Base-by-base conservation (phyloP, 92 coral and sea anemone species). In the Chrysogorgia sp. region DNA sequence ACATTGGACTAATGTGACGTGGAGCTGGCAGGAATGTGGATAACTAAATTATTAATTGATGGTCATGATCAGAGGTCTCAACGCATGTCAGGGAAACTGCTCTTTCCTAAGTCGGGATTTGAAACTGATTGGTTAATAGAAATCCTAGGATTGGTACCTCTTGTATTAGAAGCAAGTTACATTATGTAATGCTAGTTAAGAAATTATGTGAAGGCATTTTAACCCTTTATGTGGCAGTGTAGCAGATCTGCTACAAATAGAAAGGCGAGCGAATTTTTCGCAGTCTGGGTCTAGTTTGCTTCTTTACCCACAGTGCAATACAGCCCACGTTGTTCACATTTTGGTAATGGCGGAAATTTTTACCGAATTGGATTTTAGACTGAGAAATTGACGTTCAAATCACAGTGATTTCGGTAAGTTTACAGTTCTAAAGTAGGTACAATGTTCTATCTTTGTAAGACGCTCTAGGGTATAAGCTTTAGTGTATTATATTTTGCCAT, bases 221-320 rank as follows among this genome's bases (percentile, higher is more conserved):
- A n/a, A 37, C 43, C 43, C 43, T 37, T 37, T 37, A 37, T 4
- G 43, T 37, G 43, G 43, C 43, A 63, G 24, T 9, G 69, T 31
- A 63, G 69, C 69, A 63, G 69, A 63, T 63, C 45, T 63, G 69
- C 69, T 63, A 64, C 71, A 64, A 64, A 64, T 64, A 1, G 49
- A 64, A 64, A 34, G 24, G 28, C 5, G 30, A 0, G 40, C 26
- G 30, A 5, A 13, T 20, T 34, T 34, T 23, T 64, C 23, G 71
- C 47, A 64, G 49, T 37, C 30, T 64, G 50, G 23, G 47, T 21
- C 71, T 37, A 0, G 49, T 58, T 60, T 24, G 35, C 17, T 60
- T 17, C 34, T 60, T 60, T 60, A 60, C 66, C 66, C 66, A 60
- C 10, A 60, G 28, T 26, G 15, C 66, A 60, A 26, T 60, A 30